Base-by-base conservation (phyloP, 1,140 invertebrate species). In the Calliopsis andreniformis region DNA sequence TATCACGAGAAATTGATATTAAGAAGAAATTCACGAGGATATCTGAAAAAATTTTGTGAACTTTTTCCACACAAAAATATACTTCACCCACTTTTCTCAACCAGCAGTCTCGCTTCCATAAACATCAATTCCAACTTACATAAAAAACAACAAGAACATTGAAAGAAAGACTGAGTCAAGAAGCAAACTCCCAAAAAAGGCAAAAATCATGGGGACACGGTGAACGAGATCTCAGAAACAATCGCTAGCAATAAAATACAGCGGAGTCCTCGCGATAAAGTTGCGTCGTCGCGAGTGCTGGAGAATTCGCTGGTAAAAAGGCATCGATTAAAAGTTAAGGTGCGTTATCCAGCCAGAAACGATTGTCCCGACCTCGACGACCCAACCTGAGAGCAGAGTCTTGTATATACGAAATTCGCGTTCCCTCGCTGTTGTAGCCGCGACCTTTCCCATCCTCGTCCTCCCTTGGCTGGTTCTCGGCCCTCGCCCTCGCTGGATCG, bases 361-460 rank as follows among this genome's bases (percentile, higher is more conserved):
- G 87, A 89, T 8, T 32, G 89, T 89, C 89, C 85, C 88, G 89
- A 90, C 90, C 89, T 83, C 89, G 73, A 59, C 86, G 90, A 90
- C 89, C 89, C 83, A 68, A 32, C 59, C 80, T 90, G 89, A 91
- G 84, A 90, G 89, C 89, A 90, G 89, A 91, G 82, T 88, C 89
- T 89, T 91, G 89, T 89, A n/a, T n/a, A n/a, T n/a, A 90, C 86
- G 87, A 88, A 88, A 87, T 79, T 78, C 72, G 76, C 76, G 39
- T 64, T 55, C 49, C 53, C 62, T 76, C 76, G 47, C 71, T 28
- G 20, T n/a, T 67, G 51, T 53, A 28, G 30, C 51, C 32, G 61
- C 45, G 39, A 53, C 61, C 67, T 76, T 59, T 59, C 39, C 35
- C 23, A 16, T 45, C 35, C 43, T 7, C 35, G 5, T 51, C 25